Conservation (phyloP, 1,140 invertebrate species). For the Psilanteris sp. region DNA sequence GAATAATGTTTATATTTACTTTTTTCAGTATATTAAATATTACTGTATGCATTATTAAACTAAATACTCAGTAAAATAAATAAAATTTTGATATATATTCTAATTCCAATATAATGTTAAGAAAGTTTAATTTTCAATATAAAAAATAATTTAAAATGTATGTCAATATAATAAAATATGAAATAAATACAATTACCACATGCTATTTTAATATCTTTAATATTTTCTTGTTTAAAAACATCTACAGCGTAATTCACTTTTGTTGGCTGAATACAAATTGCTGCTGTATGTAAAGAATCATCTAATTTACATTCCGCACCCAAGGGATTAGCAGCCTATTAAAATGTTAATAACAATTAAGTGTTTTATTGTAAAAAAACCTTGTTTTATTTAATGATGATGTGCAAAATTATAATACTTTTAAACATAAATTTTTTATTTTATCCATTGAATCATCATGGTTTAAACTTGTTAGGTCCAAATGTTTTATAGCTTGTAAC, state of each 20-base stretch:
- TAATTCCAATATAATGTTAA: too few relatives aligned
- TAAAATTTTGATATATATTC: too few relatives aligned
- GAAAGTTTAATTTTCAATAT: too few relatives aligned
- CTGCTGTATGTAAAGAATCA: conserved; percentile 83
- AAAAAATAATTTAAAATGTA: too few relatives aligned
- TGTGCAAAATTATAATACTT: conserved; percentile 18
- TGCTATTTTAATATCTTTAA: conserved; percentile 50
- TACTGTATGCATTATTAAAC: too few relatives aligned
- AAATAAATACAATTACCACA: conserved; percentile 58
- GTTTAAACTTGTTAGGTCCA: conserved; percentile 32
- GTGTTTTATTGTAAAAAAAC: too few relatives aligned
- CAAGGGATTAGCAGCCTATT: conserved; percentile 82
- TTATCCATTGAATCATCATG: conserved; percentile 24
- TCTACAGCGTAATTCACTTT: conserved; percentile 87
- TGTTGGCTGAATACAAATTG: conserved; percentile 97
- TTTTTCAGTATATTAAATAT: too few relatives aligned
- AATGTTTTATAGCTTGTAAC: conserved; percentile 9
- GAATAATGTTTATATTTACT: too few relatives aligned
- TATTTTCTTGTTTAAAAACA: conserved; percentile 79
- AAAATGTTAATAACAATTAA: background rate
- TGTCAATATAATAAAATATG: too few relatives aligned
- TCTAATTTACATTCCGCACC: conserved; percentile 64
- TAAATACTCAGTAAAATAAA: too few relatives aligned
- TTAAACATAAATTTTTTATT: conserved; percentile 25
- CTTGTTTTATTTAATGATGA: background rate